These are phyloP conservation scores for Dunckerocampus dactyliophorus DNA, from an alignment of 2,113 vertebrate genomes.

Conservation along the genomic window DNA sequence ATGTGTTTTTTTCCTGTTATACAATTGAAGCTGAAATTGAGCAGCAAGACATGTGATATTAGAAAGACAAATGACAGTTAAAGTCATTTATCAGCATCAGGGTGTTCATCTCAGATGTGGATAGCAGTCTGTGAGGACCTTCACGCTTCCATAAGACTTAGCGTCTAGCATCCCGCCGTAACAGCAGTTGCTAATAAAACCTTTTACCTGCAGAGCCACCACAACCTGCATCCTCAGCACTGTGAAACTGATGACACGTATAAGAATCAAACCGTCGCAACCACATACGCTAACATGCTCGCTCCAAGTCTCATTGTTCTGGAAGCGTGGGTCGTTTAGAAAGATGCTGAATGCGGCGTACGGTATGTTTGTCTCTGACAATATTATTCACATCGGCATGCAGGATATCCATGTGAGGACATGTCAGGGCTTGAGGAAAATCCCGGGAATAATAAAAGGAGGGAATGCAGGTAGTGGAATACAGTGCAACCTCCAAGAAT, in stretches of 20 bases:
- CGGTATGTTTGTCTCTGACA: conserved; percentile 6
- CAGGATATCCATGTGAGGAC: conserved; percentile 35
- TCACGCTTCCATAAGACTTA: background rate
- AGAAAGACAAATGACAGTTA: no score
- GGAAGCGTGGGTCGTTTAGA: background rate
- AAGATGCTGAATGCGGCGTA: background rate
- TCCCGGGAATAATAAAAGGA: conserved; percentile 3
- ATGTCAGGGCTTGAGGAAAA: conserved; percentile 53
- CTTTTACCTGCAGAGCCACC: background rate
- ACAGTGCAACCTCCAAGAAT: no score
- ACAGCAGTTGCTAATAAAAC: background rate
- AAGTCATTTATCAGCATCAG: no score
- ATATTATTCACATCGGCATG: conserved; percentile 17
- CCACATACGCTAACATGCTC: background rate
- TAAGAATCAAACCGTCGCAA: background rate
- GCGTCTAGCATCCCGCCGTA: background rate
- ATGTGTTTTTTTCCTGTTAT: no score
- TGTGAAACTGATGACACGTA: conserved; percentile 1
- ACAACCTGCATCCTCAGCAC: background rate
- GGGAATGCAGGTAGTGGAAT: background rate
- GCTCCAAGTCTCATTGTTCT: background rate
- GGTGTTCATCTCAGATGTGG: no score
- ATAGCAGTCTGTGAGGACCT: background rate
- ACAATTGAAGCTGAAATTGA: no score
- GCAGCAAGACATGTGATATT: no score